Base-by-base conservation (phyloP, 2,797 vertebrate species). In the Xenopus petersii region DNA sequence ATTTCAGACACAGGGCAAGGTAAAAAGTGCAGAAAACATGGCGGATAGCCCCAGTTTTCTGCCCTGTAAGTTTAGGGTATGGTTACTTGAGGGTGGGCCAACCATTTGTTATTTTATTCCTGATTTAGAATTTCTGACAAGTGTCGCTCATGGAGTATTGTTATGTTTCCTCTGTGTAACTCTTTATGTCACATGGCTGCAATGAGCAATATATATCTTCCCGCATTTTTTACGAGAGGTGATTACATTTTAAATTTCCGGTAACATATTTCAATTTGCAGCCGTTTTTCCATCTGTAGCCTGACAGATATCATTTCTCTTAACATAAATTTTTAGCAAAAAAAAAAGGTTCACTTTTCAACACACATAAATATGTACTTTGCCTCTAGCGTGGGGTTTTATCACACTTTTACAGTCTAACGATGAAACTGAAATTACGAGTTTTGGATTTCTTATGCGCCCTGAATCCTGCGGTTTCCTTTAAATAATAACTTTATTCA, bases 241-340 rank as follows among this genome's bases (percentile, higher is more conserved):
- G 65, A 77, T 65, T 63, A 54, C 33, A 48, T 72, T 48, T 77
- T 71, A 70, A 70, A 68, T 67, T 72, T 63, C 65, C 36, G 10
- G 47, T 72, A 72, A 77, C 65, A 72, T 67, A 72, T 63, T 77
- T 72, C 69, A 56, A 62, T 67, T 56, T 17, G 30, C 64, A 51
- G 62, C 72, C 72, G 71, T 72, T 67, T 72, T 67, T 67, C 36
- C 47, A 67, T 72, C 67, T 55, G 65, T 55, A 67, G 54, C 54
- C 64, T 72, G 70, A 67, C 75, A 72, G 24, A 61, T 71, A 67
- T 77, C 70, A 77, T 72, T 72, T 72, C 48, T 55, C 33, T 61
- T 46, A 63, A 36, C 70, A 77, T 77, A 77, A 67, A 77, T 77
- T 72, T 77, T 33, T 42, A 26, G 11, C 49, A 47, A 42, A 54